Base-by-base conservation (phyloP, 30 jellyfish, hydroid and myxozoan species). In the Pseudorhiza aurosa region DNA sequence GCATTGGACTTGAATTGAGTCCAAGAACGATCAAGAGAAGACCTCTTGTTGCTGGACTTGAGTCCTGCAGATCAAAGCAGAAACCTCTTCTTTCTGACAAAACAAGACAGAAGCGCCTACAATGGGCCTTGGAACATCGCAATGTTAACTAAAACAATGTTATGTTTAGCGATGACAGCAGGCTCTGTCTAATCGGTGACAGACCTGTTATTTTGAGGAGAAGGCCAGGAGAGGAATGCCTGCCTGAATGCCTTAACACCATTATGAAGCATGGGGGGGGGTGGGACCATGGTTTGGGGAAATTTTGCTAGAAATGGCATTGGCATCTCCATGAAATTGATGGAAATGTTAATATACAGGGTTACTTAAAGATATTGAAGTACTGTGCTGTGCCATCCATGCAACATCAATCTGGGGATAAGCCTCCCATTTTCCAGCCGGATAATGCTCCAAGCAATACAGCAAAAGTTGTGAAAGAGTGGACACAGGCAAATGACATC, bases 361-460 rank as follows among this genome's bases (percentile, higher is more conserved):
- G 44, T 19, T 69, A 69, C 70, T n/a, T 69, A 24, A 15, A 69
- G 30, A 43, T 69, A 18, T 24, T 69, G 31, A 69, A 49, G 2
- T 1, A 28, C 47, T 69, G 55, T 39, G 68, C 67, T 15, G 15
- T 40, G 40, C 68, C 67, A 28, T 69, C 71, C 10, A 18, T 40
- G 68, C 32, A 28, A 24, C 67, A 69, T 19, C 53, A 17, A 19
- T 29, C 25, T 39, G 49, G 43, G 4, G 57, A 47, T 39, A 46
- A 46, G 28, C 39, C 47, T 12, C 1, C 29, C 49, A 43, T 39
- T 27, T 69, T 19, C 33, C 55, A 44, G 32, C 83, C 42, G 18
- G 83, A 69, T 36, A 69, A 69, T 69, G 69, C 67, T 28, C 83
- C 53, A 1, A 14, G 68, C 43, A 69, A 69, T 56, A 69, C 83